Evolutionary conservation across 2,113 vertebrate genomes (phyloP).

Genomic region (Python bivittatus): DNA sequence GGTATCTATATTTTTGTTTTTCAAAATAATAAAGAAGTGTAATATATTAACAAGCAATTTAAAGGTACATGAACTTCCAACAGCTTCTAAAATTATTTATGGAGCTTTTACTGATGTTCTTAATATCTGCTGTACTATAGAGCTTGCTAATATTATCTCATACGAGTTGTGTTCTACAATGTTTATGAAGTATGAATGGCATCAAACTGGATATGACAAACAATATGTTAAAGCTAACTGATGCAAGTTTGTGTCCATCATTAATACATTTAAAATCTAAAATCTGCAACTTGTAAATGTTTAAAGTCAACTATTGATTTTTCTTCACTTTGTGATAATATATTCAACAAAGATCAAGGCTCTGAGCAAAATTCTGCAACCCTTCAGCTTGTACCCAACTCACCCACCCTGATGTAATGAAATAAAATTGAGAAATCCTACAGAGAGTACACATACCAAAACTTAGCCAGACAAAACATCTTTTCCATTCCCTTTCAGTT

Average conservation of each 20-base stretch:
- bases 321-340: not conserved
- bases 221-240: not conserved
- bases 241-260: not conserved
- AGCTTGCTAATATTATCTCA: not conserved
- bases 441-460: not conserved
- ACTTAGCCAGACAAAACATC: not conserved
- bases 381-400: not conserved
- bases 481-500: not conserved
- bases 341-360: not conserved
- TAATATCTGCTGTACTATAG: not conserved
- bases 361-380: not conserved
- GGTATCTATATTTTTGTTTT: not conserved
- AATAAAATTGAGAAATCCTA: not conserved
- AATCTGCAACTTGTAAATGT: too few relatives aligned
- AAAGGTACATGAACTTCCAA: not conserved
- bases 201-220: not conserved
- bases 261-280: not conserved
- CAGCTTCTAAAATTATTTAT: not conserved
- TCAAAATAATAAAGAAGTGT: not conserved
- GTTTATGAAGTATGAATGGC: not conserved
- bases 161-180: not conserved
- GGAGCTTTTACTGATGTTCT: not conserved
- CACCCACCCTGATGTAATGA: not conserved
- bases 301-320: not conserved
- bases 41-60: not conserved